phyloP scores from a whole-genome alignment of 2,797 vertebrate species.

The Pygocentrus nattereri region DNA sequence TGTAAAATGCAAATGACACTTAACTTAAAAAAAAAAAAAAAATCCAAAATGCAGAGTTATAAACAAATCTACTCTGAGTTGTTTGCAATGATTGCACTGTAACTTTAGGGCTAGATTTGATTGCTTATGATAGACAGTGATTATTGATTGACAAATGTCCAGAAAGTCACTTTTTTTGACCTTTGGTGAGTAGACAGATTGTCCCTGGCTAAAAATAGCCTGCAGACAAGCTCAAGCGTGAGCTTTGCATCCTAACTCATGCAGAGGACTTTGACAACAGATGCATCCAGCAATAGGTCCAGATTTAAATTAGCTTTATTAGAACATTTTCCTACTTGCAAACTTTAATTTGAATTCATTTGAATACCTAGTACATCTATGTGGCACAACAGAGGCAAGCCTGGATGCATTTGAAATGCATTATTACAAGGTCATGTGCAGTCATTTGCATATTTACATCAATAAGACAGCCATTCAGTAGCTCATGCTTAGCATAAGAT shows the following conservation, averaged over 20 bases:
- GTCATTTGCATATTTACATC: neutral
- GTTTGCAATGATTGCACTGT: slow-evolving; percentile 2
- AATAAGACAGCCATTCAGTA: neutral
- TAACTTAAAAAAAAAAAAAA: neutral
- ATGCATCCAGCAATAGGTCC: slow-evolving; percentile 5
- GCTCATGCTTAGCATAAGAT: slow-evolving; percentile 42
- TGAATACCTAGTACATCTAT: no score
- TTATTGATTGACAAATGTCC: slow-evolving; percentile 1
- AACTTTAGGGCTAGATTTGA: neutral
- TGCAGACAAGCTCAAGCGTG: slow-evolving; percentile 12
- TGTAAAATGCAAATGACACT: no score
- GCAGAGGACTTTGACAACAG: neutral
- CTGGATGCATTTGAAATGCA: neutral
- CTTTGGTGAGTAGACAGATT: neutral
- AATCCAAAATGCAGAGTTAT: neutral
- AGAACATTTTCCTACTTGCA: neutral
- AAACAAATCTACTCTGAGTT: neutral
- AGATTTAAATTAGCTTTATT: slow-evolving; percentile 1
- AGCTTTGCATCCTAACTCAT: slow-evolving; percentile 14
- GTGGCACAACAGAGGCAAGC: no score
- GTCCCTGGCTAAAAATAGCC: slow-evolving; percentile 32
- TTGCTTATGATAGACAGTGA: slow-evolving; percentile 15
- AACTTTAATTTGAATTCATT: no score
- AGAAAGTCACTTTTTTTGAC: slow-evolving; percentile 4
- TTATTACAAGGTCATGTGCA: neutral